phyloP scores from a whole-genome alignment of 2,797 vertebrate genomes.

The Myotis daubentonii region DNA sequence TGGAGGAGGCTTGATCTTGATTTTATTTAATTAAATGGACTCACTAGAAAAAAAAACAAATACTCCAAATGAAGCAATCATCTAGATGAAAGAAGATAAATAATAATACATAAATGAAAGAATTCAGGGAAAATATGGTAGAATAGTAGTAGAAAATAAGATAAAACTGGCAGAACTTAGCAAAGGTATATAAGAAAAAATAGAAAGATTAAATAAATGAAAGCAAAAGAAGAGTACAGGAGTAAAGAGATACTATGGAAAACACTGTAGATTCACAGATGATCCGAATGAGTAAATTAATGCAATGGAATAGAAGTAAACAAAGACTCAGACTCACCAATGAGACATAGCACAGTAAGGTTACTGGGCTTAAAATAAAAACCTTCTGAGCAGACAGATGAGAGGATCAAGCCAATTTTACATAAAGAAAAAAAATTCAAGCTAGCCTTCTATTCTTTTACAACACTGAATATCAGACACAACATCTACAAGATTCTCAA shows the following conservation, averaged over 20 bases:
- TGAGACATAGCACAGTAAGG: not conserved
- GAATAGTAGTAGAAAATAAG: not conserved
- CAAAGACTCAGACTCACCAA: not conserved
- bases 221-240: not conserved
- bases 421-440: not conserved
- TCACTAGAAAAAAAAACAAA: too few species aligned
- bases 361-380: not conserved
- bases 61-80: not conserved
- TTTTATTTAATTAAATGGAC: too few species aligned
- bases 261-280: not conserved
- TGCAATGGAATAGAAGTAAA: not conserved
- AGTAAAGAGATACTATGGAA: not conserved
- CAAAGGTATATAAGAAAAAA: not conserved
- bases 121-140: not conserved
- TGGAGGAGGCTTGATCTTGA: too few species aligned
- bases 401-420: not conserved
- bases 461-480: not conserved
- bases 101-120: not conserved
- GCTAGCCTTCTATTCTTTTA: not conserved
- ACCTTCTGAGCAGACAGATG: not conserved
- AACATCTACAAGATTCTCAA: not conserved
- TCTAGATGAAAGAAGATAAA: not conserved
- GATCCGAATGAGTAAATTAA: not conserved
- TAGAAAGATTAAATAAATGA: not conserved
- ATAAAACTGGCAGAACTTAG: not conserved